phyloP scores from a whole-genome alignment of 2,113 vertebrate genomes.

The Pollachius pollachius region DNA sequence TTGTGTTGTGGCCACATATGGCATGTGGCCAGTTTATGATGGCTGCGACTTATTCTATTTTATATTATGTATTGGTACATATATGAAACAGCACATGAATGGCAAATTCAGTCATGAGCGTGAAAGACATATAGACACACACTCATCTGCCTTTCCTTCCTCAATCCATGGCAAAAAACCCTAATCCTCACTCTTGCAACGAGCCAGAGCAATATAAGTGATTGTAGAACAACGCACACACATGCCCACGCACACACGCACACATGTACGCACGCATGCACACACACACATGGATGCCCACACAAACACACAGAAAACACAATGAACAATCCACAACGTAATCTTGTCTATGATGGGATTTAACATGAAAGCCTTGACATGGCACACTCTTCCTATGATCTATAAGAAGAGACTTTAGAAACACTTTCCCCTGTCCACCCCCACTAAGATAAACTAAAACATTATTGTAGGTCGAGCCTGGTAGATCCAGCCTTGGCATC shows the following conservation, averaged over 20 bases:
- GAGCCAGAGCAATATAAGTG: too few species aligned
- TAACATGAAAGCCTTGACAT: neutral
- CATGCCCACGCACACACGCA: too few species aligned
- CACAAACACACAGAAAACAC: neutral
- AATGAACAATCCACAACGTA: constrained; percentile 15
- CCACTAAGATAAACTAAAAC: neutral
- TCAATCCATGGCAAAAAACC: too few species aligned
- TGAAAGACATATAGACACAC: neutral
- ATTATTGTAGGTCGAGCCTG: constrained; percentile 35
- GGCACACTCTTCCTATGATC: constrained; percentile 4
- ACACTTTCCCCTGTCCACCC: neutral
- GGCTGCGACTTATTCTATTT: too few species aligned
- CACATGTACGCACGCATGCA: too few species aligned
- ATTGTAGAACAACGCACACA: too few species aligned
- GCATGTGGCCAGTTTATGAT: too few species aligned
- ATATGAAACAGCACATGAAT: too few species aligned
- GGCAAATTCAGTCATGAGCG: too few species aligned
- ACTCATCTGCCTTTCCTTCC: neutral
- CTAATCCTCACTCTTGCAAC: too few species aligned
- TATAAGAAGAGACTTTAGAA: constrained; percentile 2
- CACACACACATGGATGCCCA: neutral
- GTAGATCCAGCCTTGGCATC: constrained; percentile 32
- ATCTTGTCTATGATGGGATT: constrained; percentile 27
- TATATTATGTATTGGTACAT: too few species aligned
- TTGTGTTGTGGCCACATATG: too few species aligned